Conservation (phyloP, 2,797 vertebrate species). For the Sebastes iracundus region DNA sequence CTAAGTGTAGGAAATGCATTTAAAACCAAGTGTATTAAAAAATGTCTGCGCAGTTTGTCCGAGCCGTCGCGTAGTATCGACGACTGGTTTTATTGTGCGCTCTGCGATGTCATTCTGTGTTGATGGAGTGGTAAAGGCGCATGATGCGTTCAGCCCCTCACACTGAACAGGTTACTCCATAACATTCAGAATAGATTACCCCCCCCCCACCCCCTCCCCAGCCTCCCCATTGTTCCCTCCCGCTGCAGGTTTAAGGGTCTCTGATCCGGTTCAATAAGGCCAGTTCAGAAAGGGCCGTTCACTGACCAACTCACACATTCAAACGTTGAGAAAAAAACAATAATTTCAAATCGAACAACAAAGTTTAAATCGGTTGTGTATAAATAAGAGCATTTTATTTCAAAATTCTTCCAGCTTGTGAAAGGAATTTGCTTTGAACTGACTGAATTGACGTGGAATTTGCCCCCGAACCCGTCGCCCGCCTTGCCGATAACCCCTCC, state of each 20-base stretch:
- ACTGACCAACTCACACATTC: slow-evolving; percentile 74
- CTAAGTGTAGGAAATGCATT: slow-evolving; percentile 63
- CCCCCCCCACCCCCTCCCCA: background rate
- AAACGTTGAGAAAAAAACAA: slow-evolving; percentile 54
- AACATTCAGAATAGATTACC: slow-evolving; percentile 81
- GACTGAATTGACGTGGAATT: slow-evolving; percentile 62
- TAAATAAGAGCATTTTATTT: slow-evolving; percentile 79
- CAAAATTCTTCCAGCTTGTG: slow-evolving; percentile 64
- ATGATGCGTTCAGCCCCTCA: slow-evolving; percentile 73
- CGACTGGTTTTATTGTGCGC: slow-evolving; percentile 47
- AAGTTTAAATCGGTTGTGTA: slow-evolving; percentile 62
- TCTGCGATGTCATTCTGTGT: slow-evolving; percentile 66
- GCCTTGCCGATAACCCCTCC: slow-evolving; percentile 50
- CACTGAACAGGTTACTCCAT: slow-evolving; percentile 78
- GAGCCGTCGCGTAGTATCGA: slow-evolving; percentile 5
- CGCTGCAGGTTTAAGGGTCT: slow-evolving; percentile 51
- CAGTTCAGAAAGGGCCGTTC: slow-evolving; percentile 67
- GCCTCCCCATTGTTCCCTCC: slow-evolving; percentile 35
- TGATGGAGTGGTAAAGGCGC: slow-evolving; percentile 75
- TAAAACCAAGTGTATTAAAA: slow-evolving; percentile 67
- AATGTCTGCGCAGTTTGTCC: slow-evolving; percentile 50
- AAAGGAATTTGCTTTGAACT: slow-evolving; percentile 58
- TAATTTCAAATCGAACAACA: slow-evolving; percentile 58
- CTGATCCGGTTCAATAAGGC: slow-evolving; percentile 71
- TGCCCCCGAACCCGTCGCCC: slow-evolving; percentile 58